Evolutionary conservation across 2,113 vertebrate genomes (phyloP).

Genomic region (Capreolus pygargus): DNA sequence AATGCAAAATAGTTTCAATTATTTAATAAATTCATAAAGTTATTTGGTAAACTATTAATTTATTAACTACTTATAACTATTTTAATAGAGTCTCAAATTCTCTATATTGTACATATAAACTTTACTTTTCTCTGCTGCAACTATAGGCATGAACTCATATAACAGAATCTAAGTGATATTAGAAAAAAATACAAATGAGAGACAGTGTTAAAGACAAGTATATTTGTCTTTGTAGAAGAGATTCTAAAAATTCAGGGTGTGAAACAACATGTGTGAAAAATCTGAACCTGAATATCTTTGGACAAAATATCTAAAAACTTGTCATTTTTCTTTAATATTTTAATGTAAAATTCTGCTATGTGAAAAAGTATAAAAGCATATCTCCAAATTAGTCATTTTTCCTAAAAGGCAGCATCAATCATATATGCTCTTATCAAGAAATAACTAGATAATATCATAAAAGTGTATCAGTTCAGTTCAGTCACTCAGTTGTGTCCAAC

Average conservation of each 20-base stretch:
- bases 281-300: background rate
- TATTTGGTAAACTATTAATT: background rate
- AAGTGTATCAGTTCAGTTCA: background rate
- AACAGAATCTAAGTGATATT: background rate
- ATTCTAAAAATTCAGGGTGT: background rate
- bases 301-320: background rate
- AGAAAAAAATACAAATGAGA: background rate
- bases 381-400: background rate
- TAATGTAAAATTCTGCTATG: background rate
- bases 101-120: background rate
- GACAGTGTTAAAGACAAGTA: background rate
- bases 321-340: background rate
- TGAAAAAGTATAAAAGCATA: background rate
- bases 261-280: background rate
- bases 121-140: background rate
- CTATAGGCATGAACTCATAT: background rate
- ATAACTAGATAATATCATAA: background rate
- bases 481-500: fast-evolving
- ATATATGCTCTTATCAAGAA: background rate
- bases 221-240: background rate
- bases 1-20: background rate
- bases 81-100: background rate
- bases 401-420: background rate
- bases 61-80: background rate
- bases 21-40: background rate